These are phyloP conservation scores for Trachops cirrhosus DNA, from an alignment of 2,797 vertebrate genomes.

Conservation along the genomic window DNA sequence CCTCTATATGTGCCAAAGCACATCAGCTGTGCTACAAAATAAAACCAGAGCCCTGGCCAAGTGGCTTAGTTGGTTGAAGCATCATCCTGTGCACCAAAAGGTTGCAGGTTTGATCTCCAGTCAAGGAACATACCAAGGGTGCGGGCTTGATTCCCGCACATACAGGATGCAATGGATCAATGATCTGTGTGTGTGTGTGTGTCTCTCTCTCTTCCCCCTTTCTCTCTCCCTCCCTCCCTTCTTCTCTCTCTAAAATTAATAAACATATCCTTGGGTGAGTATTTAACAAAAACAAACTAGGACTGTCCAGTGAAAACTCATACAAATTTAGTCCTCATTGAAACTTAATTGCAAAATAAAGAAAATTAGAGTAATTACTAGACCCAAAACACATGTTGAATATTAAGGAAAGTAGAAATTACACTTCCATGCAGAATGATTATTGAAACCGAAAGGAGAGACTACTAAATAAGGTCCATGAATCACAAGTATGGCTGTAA, in stretches of 20 bases:
- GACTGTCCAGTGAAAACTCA: background rate
- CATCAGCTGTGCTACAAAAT: background rate
- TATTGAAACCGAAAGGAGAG: background rate
- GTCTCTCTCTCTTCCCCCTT: background rate
- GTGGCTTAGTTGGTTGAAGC: background rate
- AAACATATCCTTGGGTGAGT: background rate
- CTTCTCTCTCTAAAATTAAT: background rate
- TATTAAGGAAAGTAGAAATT: background rate
- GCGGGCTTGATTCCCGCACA: background rate
- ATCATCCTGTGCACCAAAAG: background rate
- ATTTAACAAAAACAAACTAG: background rate
- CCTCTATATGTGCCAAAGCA: background rate
- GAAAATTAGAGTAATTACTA: background rate
- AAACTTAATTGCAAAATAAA: constrained; percentile 12
- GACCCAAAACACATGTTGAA: background rate
- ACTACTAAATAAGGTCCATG: background rate
- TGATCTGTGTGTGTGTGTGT: background rate
- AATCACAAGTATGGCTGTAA: background rate
- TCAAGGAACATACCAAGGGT: background rate
- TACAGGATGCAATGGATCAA: background rate
- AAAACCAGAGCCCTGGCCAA: background rate
- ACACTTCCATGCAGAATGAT: background rate
- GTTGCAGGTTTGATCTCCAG: background rate
- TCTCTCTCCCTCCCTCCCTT: background rate
- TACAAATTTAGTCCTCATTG: background rate